Evolutionary conservation across 2,888 invertebrate species (phyloP).

Genomic region (Acleris holmiana): DNA sequence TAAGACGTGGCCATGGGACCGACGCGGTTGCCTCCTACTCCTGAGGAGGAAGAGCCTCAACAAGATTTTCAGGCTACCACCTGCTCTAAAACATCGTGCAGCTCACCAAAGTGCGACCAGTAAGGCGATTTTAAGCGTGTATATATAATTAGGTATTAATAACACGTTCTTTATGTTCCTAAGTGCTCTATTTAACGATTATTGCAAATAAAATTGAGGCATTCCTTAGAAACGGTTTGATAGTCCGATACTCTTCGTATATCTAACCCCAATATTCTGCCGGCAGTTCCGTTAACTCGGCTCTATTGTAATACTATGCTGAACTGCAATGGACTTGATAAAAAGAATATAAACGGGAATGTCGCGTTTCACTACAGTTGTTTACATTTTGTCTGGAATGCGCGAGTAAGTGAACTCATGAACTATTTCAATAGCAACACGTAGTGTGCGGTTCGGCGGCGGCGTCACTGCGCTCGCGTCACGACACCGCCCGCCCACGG

Average conservation of each 20-base stretch:
- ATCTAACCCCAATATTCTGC: too few species aligned
- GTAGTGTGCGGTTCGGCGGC: slow-evolving; percentile 67
- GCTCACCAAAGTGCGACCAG: slow-evolving; percentile 57
- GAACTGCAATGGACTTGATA: not conserved
- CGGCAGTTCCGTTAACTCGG: too few species aligned
- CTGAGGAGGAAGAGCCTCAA: slow-evolving; percentile 71
- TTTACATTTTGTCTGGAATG: slow-evolving; percentile 65
- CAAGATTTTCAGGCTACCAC: slow-evolving; percentile 51
- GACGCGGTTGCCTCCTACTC: slow-evolving; percentile 72
- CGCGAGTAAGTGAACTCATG: slow-evolving; percentile 62
- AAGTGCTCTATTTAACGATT: too few species aligned
- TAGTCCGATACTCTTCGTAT: too few species aligned
- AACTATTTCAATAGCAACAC: slow-evolving; percentile 74
- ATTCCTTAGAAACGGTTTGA: too few species aligned
- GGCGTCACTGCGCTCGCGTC: slow-evolving; percentile 47
- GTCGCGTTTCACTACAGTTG: slow-evolving; percentile 48
- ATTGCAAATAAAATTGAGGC: too few species aligned
- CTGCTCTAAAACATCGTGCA: slow-evolving; percentile 57
- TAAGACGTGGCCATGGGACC: slow-evolving; percentile 68
- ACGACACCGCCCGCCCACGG: not conserved
- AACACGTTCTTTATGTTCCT: too few species aligned
- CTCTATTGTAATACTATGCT: too few species aligned
- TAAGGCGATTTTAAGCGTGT: slow-evolving; percentile 48
- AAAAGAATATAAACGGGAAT: slow-evolving; percentile 14
- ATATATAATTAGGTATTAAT: too few species aligned